These are phyloP conservation scores for Rhabdornis inornatus DNA, from an alignment of 2,113 vertebrate species.

Conservation along the genomic window DNA sequence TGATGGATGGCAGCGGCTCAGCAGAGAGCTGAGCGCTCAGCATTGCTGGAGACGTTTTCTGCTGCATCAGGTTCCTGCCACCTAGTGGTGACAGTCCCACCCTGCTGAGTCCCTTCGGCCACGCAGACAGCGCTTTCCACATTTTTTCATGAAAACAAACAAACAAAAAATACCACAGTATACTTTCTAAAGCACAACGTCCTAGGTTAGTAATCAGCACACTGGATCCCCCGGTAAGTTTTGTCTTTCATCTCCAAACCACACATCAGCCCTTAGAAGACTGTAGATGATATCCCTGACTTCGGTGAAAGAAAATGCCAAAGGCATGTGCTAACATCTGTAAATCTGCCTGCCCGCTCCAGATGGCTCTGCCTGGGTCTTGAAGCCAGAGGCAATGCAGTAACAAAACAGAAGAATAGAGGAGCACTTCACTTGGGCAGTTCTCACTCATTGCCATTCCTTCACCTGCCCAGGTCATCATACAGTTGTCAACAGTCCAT, in stretches of 20 bases:
- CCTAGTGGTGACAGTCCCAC: slow-evolving; percentile 64
- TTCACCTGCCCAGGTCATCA: neutral
- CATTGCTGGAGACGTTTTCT: neutral
- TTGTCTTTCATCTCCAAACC: neutral
- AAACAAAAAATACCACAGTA: neutral
- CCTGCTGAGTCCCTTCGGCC: neutral
- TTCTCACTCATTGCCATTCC: neutral
- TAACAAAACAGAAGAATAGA: neutral
- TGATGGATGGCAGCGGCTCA: neutral
- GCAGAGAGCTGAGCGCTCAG: neutral
- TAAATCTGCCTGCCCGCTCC: neutral
- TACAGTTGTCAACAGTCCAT: neutral
- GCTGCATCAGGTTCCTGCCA: slow-evolving; percentile 73
- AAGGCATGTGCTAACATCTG: neutral
- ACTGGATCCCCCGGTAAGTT: neutral
- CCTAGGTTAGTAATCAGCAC: neutral
- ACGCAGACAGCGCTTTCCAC: neutral
- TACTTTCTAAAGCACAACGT: neutral
- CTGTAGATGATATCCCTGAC: neutral
- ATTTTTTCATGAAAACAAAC: neutral
- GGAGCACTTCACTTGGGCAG: neutral
- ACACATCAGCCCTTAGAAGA: neutral
- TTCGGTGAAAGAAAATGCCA: neutral
- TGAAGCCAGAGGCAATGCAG: neutral
- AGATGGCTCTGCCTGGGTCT: neutral